A percentile compares a stretch with the other conserved stretches of the same genome.
phyloP scores from a whole-genome alignment of 1,140 invertebrate genomes.

The Kradibia gibbosae region DNA sequence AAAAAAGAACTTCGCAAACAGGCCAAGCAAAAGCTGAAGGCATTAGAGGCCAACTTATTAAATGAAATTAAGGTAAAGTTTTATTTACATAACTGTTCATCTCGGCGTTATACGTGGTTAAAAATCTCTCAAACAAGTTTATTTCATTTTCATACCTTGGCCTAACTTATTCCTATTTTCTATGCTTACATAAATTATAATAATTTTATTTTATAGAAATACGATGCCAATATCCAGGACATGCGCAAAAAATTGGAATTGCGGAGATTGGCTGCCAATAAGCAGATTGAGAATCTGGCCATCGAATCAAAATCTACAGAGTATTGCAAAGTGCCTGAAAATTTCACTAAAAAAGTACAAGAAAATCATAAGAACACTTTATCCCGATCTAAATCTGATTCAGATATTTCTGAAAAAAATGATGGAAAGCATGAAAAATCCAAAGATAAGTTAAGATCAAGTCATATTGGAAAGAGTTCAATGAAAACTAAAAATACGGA shows the following conservation, averaged over 20 bases:
- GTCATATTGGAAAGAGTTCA: background rate
- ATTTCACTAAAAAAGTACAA: constrained; percentile 67
- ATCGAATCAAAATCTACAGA: constrained; percentile 66
- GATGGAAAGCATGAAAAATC: constrained; percentile 17
- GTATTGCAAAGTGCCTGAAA: constrained; percentile 71
- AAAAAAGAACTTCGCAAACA: constrained; percentile 67
- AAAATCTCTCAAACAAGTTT: too few species aligned
- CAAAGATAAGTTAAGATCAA: constrained; percentile 38
- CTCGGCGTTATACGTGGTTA: too few species aligned
- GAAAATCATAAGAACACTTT: constrained; percentile 67
- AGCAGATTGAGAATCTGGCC: constrained; percentile 65
- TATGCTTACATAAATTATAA: constrained; percentile 2
- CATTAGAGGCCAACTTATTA: constrained; percentile 67
- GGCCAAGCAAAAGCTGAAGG: constrained; percentile 66
- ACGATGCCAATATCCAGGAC: constrained; percentile 68
- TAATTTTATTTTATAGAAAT: constrained; percentile 61
- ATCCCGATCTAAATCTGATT: constrained; percentile 66
- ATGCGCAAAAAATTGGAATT: constrained; percentile 70
- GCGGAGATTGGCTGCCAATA: constrained; percentile 60
- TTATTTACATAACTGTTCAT: constrained; percentile 19
- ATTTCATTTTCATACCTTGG: background rate
- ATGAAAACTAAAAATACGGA: constrained; percentile 11
- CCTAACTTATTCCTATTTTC: background rate
- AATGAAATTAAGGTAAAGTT: constrained; percentile 68
- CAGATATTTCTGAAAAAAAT: constrained; percentile 57